Base-by-base conservation (phyloP, 2,113 vertebrate species). In the human region DNA sequence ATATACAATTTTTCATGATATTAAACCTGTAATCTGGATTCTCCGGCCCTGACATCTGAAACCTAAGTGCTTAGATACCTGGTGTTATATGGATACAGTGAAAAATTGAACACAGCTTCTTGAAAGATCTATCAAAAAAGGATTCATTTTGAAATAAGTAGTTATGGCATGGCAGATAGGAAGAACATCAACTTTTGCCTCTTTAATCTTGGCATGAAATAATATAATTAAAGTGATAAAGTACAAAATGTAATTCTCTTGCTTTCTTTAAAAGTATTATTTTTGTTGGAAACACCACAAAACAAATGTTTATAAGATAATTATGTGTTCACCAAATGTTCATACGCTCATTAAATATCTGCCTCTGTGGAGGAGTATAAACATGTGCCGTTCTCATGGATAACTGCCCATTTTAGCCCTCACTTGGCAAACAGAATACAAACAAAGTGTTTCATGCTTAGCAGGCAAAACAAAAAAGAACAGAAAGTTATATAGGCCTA, bases 51-150 rank as follows among this genome's bases (percentile, higher is more conserved):
- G 72, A 94, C 22, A 90, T 97, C 96, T 90, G 82, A 96, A 90
- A 97, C 70, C 79, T 95, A 97, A 81, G 32, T 73, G 17, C 55
- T 92, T 93, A 94, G 61, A 76, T 96, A 90, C 75, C 92, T 95
- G 61, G 61, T 93, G 80, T 97, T 97, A 96, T 66, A 97, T 17
- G 8, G 50, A 40, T 48, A 73, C 0, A 91, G 88, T 94, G 75
- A 97, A 92, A 98, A 97, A 81, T 1, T 96, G 82, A 97, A 79
- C 43, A 48, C 1, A 79, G 66, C 20, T 72, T 92, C 81, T 97
- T 61, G 68, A 94, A 96, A 97, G n/a, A 96, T 94, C 76, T 95
- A 97, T 97, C 68, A 97, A 97, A 97, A 97, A 0, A 9, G 88
- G 79, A 96, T 17, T 75, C 68, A 97, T 64, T 40, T 86, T 93